Conservation (phyloP, 2,113 vertebrate species). For the Coturnix japonica region DNA sequence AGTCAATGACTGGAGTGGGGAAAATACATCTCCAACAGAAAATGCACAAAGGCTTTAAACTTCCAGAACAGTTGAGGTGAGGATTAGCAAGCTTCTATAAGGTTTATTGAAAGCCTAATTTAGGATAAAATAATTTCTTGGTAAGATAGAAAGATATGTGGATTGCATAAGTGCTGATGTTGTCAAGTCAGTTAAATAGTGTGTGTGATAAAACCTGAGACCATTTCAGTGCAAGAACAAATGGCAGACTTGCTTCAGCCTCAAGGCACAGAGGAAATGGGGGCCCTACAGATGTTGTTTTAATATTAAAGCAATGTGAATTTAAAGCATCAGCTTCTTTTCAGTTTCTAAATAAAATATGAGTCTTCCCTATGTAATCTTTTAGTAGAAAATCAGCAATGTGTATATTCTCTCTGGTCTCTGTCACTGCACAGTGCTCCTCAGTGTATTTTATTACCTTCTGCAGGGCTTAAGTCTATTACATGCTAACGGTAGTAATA, state of each 20-base stretch:
- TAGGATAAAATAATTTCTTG: conserved; percentile 37
- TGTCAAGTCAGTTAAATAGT: neutral
- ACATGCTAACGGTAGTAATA: fast-evolving
- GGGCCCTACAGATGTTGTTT: neutral
- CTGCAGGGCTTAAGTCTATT: neutral
- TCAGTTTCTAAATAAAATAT: neutral
- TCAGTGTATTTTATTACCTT: neutral
- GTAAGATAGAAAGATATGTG: conserved; percentile 26
- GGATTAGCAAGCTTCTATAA: neutral
- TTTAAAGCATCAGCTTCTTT: neutral
- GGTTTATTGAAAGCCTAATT: conserved; percentile 24
- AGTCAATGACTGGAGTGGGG: conserved; percentile 22
- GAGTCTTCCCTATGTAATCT: neutral
- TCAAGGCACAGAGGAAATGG: neutral
- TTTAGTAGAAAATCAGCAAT: neutral
- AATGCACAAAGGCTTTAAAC: neutral
- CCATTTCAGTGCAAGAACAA: neutral
- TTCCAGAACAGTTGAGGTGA: neutral
- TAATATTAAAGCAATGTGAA: neutral
- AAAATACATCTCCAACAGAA: neutral
- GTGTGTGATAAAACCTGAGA: neutral
- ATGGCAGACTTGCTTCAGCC: conserved; percentile 3
- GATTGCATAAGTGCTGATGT: neutral
- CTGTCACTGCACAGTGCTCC: neutral
- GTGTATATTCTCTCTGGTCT: fast-evolving